phyloP scores from a whole-genome alignment of 2,888 invertebrate genomes.

The Rhodophaea formosa region DNA sequence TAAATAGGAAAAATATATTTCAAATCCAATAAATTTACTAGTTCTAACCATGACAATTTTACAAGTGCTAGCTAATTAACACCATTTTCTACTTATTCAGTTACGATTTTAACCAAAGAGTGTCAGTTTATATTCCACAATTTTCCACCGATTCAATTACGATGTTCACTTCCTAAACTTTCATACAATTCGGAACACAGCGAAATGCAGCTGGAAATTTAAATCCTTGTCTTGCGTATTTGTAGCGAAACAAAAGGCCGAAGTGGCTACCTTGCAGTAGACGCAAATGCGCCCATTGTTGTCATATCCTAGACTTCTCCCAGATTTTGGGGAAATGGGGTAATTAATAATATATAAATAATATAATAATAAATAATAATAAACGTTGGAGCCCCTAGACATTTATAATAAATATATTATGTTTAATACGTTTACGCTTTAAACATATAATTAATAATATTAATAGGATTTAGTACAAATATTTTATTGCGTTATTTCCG shows the following conservation, averaged over 20 bases:
- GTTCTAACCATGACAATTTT: no score
- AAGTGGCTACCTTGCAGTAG: conserved; percentile 46
- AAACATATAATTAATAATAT: no score
- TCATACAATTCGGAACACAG: conserved; percentile 12
- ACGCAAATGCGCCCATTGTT: conserved; percentile 43
- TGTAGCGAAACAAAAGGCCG: conserved; percentile 43
- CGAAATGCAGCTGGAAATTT: conserved; percentile 26
- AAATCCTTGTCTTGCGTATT: conserved; percentile 42
- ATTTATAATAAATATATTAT: no score
- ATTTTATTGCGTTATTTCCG: no score
- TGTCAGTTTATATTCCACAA: neutral
- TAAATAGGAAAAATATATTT: no score
- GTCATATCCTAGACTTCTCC: neutral
- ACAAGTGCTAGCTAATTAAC: no score
- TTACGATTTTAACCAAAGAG: neutral
- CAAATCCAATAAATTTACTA: no score
- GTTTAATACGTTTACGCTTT: no score
- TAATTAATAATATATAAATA: no score
- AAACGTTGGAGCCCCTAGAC: no score
- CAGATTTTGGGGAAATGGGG: neutral
- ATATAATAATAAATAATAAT: no score
- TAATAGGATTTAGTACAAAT: no score
- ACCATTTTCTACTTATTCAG: neutral
- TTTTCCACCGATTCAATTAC: neutral
- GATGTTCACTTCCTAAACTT: conserved; percentile 1